Conservation (phyloP, 1,140 invertebrate species). For the Drosophila malerkotliana region DNA sequence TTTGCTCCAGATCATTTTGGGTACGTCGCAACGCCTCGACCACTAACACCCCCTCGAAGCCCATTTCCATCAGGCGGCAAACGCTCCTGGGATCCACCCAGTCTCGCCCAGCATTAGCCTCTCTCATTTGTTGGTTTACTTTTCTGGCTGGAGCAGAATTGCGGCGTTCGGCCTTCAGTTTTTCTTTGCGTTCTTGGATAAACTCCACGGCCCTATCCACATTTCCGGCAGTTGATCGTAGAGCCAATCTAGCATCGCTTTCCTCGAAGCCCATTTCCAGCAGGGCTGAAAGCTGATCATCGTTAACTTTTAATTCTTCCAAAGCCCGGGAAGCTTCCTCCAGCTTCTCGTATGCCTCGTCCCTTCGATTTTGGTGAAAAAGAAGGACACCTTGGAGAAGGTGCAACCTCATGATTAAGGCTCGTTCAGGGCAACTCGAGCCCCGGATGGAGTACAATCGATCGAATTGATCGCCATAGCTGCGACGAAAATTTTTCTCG, state of each 20-base stretch:
- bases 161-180: constrained; percentile 84
- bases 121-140: constrained; percentile 81
- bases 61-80: constrained; percentile 88
- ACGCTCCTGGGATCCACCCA: constrained; percentile 83
- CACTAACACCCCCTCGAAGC: constrained; percentile 86
- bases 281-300: constrained; percentile 84
- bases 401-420: constrained; percentile 90
- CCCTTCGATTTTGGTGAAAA: constrained; percentile 89
- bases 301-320: constrained; percentile 86
- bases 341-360: constrained; percentile 86
- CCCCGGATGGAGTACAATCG: constrained; percentile 89
- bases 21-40: constrained; percentile 86
- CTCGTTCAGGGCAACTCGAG: constrained; percentile 87
- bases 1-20: constrained; percentile 86
- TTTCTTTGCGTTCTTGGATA: constrained; percentile 86
- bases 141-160: constrained; percentile 84
- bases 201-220: constrained; percentile 87
- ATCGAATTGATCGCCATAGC: constrained; percentile 89
- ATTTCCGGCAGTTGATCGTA: constrained; percentile 87
- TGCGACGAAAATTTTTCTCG: constrained; percentile 87
- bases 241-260: constrained; percentile 87
- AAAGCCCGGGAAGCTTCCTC: constrained; percentile 87
- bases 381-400: constrained; percentile 90
- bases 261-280: constrained; percentile 87
- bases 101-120: constrained; percentile 36